Percentiles rank a stretch among this genome's conserved stretches.
These are phyloP conservation scores for Nibea coibor DNA, from an alignment of 2,113 vertebrate species.

Conservation along the genomic window DNA sequence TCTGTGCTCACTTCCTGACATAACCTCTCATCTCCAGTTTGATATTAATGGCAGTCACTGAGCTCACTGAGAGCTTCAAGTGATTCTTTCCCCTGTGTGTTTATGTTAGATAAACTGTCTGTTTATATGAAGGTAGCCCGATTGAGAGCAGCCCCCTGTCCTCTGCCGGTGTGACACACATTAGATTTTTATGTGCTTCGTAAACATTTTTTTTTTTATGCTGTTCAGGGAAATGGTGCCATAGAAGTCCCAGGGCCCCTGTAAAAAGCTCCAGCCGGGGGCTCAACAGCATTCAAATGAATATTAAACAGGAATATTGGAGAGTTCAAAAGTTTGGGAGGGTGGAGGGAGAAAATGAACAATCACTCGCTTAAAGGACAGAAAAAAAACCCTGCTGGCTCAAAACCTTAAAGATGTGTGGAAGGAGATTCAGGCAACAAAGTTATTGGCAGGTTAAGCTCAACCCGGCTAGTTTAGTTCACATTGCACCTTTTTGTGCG, in stretches of 20 bases:
- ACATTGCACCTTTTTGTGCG: neutral
- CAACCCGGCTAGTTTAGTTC: neutral
- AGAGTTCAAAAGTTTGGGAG: constrained; percentile 34
- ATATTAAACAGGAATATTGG: constrained; percentile 48
- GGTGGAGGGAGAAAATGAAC: neutral
- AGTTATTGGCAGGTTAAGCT: constrained; percentile 18
- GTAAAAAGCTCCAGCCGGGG: constrained; percentile 40
- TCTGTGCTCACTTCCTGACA: constrained; percentile 13
- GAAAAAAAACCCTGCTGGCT: neutral
- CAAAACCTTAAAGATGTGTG: constrained; percentile 7
- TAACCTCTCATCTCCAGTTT: constrained; percentile 27
- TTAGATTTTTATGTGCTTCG: constrained; percentile 67
- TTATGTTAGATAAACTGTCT: constrained; percentile 60
- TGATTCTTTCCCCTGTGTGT: constrained; percentile 64
- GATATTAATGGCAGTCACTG: constrained; percentile 53
- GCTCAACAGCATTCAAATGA: constrained; percentile 30
- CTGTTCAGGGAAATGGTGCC: constrained; percentile 38
- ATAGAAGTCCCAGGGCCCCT: constrained; percentile 30
- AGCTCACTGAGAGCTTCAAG: constrained; percentile 65
- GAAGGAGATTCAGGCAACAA: constrained; percentile 4
- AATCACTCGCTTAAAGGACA: constrained; percentile 2
- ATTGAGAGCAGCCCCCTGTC: constrained; percentile 24
- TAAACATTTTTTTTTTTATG: constrained; percentile 58
- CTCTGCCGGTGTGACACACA: constrained; percentile 36
- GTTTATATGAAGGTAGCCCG: constrained; percentile 39